These are phyloP conservation scores for Pangasianodon gigas DNA, from an alignment of 2,113 vertebrate species.

Conservation along the genomic window DNA sequence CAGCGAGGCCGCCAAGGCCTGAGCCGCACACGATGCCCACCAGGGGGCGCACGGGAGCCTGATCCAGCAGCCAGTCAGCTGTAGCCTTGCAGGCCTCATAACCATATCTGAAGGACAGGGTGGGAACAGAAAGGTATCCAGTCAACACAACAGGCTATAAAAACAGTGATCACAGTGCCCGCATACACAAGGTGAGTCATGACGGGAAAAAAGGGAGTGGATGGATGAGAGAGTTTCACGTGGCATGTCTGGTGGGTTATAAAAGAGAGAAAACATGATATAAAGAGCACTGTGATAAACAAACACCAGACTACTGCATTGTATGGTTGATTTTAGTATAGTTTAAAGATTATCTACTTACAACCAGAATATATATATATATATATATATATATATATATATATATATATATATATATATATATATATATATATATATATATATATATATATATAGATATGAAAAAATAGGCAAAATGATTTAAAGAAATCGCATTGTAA, in stretches of 20 bases:
- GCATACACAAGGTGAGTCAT: constrained; percentile 12
- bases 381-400: no score
- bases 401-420: neutral
- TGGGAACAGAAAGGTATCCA: neutral
- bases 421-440: neutral
- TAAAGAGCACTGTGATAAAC: neutral
- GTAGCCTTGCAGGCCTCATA: constrained; percentile 76
- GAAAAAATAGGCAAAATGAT: neutral
- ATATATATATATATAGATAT: no score
- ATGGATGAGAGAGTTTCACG: no score
- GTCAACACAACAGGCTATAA: neutral
- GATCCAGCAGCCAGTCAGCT: constrained; percentile 79
- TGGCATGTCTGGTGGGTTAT: neutral
- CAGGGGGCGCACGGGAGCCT: constrained; percentile 70
- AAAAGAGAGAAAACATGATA: neutral
- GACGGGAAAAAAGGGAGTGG: neutral
- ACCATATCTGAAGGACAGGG: constrained; percentile 60
- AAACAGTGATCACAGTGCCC: neutral
- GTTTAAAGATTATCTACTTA: neutral
- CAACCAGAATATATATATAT: neutral
- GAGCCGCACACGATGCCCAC: constrained; percentile 88
- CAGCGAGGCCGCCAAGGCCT: constrained; percentile 79
- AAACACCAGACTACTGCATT: neutral
- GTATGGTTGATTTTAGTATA: neutral
- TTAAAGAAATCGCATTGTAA: neutral